A percentile compares a stretch with the other conserved stretches of the same genome.
These are phyloP conservation scores for Dascillus cervinus DNA, from an alignment of 2,888 invertebrate species.

Conservation along the genomic window DNA sequence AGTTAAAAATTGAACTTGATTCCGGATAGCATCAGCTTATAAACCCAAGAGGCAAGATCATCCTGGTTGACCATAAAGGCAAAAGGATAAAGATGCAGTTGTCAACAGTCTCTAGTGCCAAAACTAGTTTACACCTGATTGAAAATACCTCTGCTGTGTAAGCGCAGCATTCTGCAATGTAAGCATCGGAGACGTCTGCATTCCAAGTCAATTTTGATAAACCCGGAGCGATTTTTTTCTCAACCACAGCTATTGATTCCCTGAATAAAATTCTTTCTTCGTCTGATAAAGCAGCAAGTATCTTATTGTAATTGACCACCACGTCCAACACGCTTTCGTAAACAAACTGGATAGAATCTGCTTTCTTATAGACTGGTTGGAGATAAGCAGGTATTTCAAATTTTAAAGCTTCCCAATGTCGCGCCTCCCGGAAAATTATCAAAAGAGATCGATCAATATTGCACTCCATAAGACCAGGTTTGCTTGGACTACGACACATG, in stretches of 20 bases:
- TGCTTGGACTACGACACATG: conserved; percentile 57
- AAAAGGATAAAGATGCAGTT: no score
- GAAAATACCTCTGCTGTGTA: conserved; percentile 54
- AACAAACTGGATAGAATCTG: conserved; percentile 51
- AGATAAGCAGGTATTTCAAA: conserved; percentile 64
- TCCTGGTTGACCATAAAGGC: no score
- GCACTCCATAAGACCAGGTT: conserved; percentile 63
- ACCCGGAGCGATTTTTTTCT: conserved; percentile 66
- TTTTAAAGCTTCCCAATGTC: conserved; percentile 64
- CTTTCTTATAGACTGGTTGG: conserved; percentile 55
- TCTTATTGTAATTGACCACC: conserved; percentile 69
- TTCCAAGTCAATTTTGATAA: conserved; percentile 66
- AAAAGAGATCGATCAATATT: conserved; percentile 68
- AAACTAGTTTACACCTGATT: neutral
- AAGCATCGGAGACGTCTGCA: conserved; percentile 62
- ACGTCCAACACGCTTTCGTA: conserved; percentile 66
- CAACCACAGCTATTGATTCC: conserved; percentile 56
- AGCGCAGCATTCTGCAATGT: conserved; percentile 61
- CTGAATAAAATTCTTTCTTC: conserved; percentile 73
- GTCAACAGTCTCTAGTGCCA: no score
- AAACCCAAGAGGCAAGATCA: neutral
- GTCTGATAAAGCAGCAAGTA: conserved; percentile 64
- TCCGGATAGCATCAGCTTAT: neutral
- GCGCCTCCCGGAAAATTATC: conserved; percentile 63
- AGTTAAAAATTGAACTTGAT: no score